A percentile compares a stretch with the other conserved stretches of the same genome.
Evolutionary conservation across 2,797 vertebrate genomes (phyloP).

Genomic region (Huso huso): DNA sequence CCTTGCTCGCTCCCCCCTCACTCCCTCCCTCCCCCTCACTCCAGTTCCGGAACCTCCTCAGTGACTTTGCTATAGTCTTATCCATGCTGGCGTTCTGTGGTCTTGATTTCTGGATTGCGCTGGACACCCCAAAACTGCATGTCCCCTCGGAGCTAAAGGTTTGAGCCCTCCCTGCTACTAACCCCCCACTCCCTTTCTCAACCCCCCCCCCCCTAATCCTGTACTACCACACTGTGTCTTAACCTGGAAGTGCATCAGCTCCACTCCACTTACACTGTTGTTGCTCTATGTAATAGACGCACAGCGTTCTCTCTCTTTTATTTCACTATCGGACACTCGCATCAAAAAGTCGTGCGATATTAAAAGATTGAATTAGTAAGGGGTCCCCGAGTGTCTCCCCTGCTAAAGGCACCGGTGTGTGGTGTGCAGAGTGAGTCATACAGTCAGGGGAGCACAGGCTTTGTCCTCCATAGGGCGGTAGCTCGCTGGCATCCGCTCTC

Average conservation of each 20-base stretch:
- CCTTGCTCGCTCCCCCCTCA: neutral
- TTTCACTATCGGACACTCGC: neutral
- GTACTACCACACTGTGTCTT: neutral
- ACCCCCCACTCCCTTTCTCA: neutral
- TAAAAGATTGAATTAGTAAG: too few relatives aligned
- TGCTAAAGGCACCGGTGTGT: too few relatives aligned
- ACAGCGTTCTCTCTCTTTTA: neutral
- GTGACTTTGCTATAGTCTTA: slow-evolving; percentile 87
- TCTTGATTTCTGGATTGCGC: slow-evolving; percentile 66
- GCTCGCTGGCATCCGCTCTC: too few relatives aligned
- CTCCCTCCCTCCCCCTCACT: neutral
- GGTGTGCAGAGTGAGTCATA: too few relatives aligned
- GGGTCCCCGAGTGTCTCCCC: too few relatives aligned
- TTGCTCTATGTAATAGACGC: too few relatives aligned
- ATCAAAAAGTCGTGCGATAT: too few relatives aligned
- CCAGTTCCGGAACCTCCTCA: slow-evolving; percentile 77
- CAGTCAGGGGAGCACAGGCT: too few relatives aligned
- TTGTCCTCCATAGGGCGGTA: too few relatives aligned
- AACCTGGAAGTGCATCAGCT: neutral
- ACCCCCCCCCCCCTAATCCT: neutral
- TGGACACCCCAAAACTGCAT: slow-evolving; percentile 82
- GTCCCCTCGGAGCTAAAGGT: slow-evolving; percentile 93
- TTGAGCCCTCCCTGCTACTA: slow-evolving; percentile 23
- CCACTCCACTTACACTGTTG: neutral
- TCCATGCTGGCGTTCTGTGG: slow-evolving; percentile 88